phyloP scores from a whole-genome alignment of 2,888 invertebrate species.

The Nemoura dubitans region DNA sequence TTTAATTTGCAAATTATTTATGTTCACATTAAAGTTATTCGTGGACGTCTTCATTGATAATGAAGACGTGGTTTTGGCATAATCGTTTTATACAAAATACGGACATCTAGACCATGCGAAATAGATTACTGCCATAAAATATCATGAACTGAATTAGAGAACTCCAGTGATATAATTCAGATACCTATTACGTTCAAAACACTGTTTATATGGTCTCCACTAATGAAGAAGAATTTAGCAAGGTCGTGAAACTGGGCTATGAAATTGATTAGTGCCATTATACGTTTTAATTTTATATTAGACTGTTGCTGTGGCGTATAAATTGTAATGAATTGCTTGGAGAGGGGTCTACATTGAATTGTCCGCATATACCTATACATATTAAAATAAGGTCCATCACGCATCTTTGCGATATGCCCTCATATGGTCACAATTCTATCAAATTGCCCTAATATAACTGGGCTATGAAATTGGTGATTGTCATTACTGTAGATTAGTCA shows the following conservation, averaged over 20 bases:
- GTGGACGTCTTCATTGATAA: background rate
- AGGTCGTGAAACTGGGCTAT: background rate
- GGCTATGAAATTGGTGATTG: background rate
- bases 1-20: background rate
- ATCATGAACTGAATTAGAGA: background rate
- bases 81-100: background rate
- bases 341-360: background rate
- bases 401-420: background rate
- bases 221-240: background rate
- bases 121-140: background rate
- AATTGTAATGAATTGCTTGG: background rate
- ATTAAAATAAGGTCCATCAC: background rate
- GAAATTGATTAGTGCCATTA: background rate
- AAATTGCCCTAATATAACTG: background rate
- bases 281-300: background rate
- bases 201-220: background rate
- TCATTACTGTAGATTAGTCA: background rate
- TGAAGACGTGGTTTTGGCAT: background rate
- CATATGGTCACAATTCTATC: background rate
- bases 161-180: background rate
- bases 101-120: background rate
- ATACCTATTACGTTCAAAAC: background rate
- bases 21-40: background rate
- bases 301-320: background rate
- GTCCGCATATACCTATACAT: background rate